Evolutionary conservation across 2,113 vertebrate species (phyloP).

Genomic region (Carollia perspicillata): DNA sequence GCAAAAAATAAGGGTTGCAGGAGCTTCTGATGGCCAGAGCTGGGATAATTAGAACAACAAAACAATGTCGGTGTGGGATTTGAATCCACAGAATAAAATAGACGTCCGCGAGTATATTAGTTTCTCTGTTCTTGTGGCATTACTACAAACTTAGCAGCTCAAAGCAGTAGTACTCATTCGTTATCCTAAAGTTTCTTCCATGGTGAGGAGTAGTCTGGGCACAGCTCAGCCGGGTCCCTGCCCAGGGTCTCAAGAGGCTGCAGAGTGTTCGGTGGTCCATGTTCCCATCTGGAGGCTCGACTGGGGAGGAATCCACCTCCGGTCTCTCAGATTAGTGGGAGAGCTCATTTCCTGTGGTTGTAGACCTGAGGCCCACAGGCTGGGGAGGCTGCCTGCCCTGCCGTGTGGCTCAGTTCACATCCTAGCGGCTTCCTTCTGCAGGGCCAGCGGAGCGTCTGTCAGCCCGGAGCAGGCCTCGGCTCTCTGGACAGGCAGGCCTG

Average conservation of each 20-base stretch:
- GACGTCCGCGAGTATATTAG: neutral
- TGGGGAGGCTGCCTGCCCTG: neutral
- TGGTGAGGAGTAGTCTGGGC: neutral
- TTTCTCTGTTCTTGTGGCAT: neutral
- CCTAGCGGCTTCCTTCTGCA: neutral
- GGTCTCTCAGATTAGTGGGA: neutral
- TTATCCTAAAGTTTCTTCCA: neutral
- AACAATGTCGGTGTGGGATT: neutral
- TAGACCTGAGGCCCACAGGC: neutral
- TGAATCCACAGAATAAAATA: neutral
- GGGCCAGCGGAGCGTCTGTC: neutral
- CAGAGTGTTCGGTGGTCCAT: neutral
- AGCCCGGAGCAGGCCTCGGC: too few species aligned
- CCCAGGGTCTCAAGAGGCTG: neutral
- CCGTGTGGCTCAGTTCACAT: neutral
- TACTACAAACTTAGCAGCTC: neutral
- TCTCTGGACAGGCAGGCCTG: neutral
- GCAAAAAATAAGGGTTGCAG: neutral
- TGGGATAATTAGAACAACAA: neutral
- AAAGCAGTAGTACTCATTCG: neutral
- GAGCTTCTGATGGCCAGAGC: neutral
- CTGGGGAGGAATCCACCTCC: neutral
- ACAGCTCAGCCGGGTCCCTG: neutral
- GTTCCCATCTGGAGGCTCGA: neutral
- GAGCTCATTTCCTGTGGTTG: neutral